These are phyloP conservation scores for Pseudorhiza aurosa DNA, from an alignment of 30 jellyfish, hydroid and myxozoan genomes.

Conservation along the genomic window DNA sequence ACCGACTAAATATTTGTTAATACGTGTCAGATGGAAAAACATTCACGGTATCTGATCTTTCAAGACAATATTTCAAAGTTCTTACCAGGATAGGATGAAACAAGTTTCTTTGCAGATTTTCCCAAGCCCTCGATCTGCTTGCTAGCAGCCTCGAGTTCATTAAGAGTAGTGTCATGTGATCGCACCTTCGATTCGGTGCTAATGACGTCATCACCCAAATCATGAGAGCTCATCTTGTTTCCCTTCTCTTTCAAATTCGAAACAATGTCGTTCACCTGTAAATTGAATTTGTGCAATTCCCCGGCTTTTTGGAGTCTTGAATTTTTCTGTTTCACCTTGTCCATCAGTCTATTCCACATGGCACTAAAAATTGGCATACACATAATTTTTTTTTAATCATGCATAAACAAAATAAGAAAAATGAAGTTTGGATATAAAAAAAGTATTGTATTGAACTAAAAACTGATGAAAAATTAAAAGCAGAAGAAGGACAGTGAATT, in stretches of 20 bases:
- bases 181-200: slow-evolving; percentile 58
- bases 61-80: not conserved
- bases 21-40: too few relatives aligned
- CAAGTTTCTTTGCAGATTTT: slow-evolving; percentile 8
- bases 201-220: slow-evolving; percentile 56
- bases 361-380: slow-evolving; percentile 21
- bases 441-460: too few relatives aligned
- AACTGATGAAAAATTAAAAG: too few relatives aligned
- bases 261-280: slow-evolving; percentile 48
- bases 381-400: too few relatives aligned
- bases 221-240: slow-evolving; percentile 6
- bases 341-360: slow-evolving; percentile 69
- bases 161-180: slow-evolving; percentile 44
- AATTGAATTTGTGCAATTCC: slow-evolving; percentile 72
- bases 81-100: slow-evolving; percentile 52
- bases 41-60: too few relatives aligned
- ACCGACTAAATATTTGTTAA: not conserved
- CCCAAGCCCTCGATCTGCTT: slow-evolving; percentile 48
- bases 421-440: too few relatives aligned
- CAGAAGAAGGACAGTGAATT: too few relatives aligned
- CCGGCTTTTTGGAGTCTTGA: slow-evolving; percentile 68
- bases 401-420: too few relatives aligned
- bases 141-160: slow-evolving; percentile 62
- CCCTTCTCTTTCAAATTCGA: slow-evolving; percentile 59
- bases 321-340: slow-evolving; percentile 55